Evolutionary conservation across 2,888 invertebrate species (phyloP).

Genomic region (Saturnia japonica): DNA sequence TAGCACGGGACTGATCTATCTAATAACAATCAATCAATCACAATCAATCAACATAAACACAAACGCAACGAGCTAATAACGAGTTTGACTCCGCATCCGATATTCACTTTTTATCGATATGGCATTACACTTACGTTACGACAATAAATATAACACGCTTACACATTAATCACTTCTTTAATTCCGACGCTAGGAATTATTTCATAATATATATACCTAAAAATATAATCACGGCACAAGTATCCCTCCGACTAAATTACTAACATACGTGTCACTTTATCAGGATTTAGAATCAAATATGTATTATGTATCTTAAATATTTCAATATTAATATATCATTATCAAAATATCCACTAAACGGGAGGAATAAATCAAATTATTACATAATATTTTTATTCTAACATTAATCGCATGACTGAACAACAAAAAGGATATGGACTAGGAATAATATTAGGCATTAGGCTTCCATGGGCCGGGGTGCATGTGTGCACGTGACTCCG

Average conservation of each 20-base stretch:
- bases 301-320: constrained; percentile 83
- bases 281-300: constrained; percentile 83
- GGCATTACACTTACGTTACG: constrained; percentile 81
- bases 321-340: constrained; percentile 83
- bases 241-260: constrained; percentile 83
- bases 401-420: constrained; percentile 82
- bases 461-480: constrained; percentile 69
- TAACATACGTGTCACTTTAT: constrained; percentile 81
- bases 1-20: constrained; percentile 51
- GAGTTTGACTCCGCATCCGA: constrained; percentile 80
- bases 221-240: constrained; percentile 83
- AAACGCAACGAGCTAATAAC: constrained; percentile 71
- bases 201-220: constrained; percentile 82
- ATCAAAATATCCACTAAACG: constrained; percentile 83
- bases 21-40: constrained; percentile 42
- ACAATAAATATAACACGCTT: constrained; percentile 83
- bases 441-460: constrained; percentile 81
- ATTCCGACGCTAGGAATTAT: constrained; percentile 83
- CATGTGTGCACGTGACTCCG: constrained; percentile 39
- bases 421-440: constrained; percentile 83
- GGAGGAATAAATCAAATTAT: constrained; percentile 83
- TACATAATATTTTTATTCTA: constrained; percentile 79
- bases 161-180: constrained; percentile 82
- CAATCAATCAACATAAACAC: constrained; percentile 60
- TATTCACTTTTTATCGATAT: constrained; percentile 82